phyloP scores from a whole-genome alignment of 2,113 vertebrate species.

The Leuciscus idus region DNA sequence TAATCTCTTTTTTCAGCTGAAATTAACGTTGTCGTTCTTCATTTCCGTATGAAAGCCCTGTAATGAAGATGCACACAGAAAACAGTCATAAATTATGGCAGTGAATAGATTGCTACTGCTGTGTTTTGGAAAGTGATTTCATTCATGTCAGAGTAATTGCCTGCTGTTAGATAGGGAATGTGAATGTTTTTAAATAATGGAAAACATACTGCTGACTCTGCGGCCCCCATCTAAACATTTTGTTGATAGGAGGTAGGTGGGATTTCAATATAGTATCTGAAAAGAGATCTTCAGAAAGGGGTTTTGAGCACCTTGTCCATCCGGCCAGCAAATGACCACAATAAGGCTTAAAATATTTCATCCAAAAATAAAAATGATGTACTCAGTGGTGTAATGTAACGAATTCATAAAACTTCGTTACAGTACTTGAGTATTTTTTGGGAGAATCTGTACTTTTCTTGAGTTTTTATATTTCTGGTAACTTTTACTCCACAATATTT shows the following conservation, averaged over 20 bases:
- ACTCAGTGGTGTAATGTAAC: too few relatives aligned
- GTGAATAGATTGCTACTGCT: conserved; percentile 51
- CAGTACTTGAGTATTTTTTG: too few relatives aligned
- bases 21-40: conserved; percentile 52
- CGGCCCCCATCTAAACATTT: neutral
- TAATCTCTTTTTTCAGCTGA: conserved; percentile 20
- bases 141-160: conserved; percentile 47
- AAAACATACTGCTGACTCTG: conserved; percentile 20
- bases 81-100: conserved; percentile 49
- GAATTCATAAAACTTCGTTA: too few relatives aligned
- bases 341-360: neutral
- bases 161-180: conserved; percentile 41
- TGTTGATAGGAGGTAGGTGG: neutral
- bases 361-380: neutral
- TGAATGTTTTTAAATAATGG: conserved; percentile 51
- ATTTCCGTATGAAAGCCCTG: conserved; percentile 38
- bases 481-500: too few relatives aligned
- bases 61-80: conserved; percentile 49
- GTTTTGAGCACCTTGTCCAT: neutral
- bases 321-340: neutral
- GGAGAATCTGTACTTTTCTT: too few relatives aligned
- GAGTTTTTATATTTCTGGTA: too few relatives aligned
- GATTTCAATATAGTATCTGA: neutral
- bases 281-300: neutral
- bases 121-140: conserved; percentile 50